These are phyloP conservation scores for Meiosimyza decipiens DNA, from an alignment of 2,888 invertebrate species.

Conservation along the genomic window DNA sequence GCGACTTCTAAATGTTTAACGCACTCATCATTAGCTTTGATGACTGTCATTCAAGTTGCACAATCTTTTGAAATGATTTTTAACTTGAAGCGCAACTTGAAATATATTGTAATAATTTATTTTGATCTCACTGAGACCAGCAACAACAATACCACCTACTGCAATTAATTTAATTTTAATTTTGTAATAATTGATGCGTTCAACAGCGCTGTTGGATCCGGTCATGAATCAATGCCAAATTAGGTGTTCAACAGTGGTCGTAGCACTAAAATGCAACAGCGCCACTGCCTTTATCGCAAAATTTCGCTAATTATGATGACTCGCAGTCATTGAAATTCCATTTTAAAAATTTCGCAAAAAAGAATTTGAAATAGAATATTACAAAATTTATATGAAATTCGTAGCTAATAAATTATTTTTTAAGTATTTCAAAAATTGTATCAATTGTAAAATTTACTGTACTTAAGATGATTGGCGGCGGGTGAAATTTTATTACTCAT, in stretches of 20 bases:
- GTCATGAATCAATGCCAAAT: slow-evolving; percentile 31
- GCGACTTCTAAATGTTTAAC: no score
- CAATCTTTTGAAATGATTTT: no score
- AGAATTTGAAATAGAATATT: slow-evolving; percentile 1
- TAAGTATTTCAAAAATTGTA: not conserved
- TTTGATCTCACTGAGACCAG: no score
- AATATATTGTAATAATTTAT: no score
- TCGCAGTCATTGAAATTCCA: not conserved
- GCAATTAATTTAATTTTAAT: slow-evolving; percentile 19
- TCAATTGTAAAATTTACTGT: not conserved
- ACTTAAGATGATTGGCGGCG: not conserved
- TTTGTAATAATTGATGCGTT: slow-evolving; percentile 29
- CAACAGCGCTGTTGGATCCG: slow-evolving; percentile 6
- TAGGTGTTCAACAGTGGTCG: slow-evolving; percentile 16
- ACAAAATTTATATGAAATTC: not conserved
- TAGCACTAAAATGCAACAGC: not conserved
- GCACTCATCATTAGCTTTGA: no score
- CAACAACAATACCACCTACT: not conserved
- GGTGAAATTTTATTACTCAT: slow-evolving; percentile 16
- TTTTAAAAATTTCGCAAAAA: not conserved
- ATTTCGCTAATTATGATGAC: not conserved
- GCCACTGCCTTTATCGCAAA: not conserved
- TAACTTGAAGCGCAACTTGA: no score
- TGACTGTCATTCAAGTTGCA: no score
- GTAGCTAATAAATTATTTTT: slow-evolving; percentile 15